A percentile compares a stretch with the other conserved stretches of the same genome.
phyloP scores from a whole-genome alignment of 1,140 invertebrate species.

The Daktulosphaira vitifoliae region DNA sequence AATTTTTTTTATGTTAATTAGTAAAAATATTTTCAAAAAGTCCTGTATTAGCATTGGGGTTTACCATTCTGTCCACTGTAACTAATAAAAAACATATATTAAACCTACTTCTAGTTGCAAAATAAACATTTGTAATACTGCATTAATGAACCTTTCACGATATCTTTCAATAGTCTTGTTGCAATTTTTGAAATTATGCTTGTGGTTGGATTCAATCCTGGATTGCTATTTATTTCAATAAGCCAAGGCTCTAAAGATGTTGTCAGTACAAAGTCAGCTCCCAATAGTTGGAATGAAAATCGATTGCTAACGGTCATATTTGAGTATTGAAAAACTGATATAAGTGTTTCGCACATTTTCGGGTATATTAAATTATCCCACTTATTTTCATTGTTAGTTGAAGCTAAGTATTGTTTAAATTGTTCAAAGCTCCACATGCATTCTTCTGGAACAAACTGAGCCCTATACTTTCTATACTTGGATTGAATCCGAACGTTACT shows the following conservation, averaged over 20 bases:
- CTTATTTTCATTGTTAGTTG: background rate
- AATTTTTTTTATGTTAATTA: too few relatives aligned
- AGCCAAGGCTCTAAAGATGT: conserved; percentile 85
- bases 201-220: conserved; percentile 79
- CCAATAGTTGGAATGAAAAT: conserved; percentile 86
- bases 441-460: background rate
- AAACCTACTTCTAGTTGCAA: too few relatives aligned
- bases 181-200: conserved; percentile 79
- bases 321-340: conserved; percentile 74
- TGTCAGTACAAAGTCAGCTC: conserved; percentile 84
- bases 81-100: conserved; percentile 13
- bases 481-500: conserved; percentile 12
- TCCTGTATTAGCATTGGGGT: conserved; percentile 9
- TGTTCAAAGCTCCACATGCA: conserved; percentile 12
- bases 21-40: conserved; percentile 11
- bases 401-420: background rate
- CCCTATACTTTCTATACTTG: background rate
- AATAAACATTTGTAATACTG: too few relatives aligned
- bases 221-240: conserved; percentile 91
- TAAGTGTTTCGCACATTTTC: conserved; percentile 80
- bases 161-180: conserved; percentile 80
- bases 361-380: conserved; percentile 79
- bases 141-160: conserved; percentile 71
- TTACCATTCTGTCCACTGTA: background rate
- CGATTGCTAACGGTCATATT: conserved; percentile 56